Evolutionary conservation across 2,797 vertebrate genomes (phyloP).

Genomic region (Phalloptychus januarius): DNA sequence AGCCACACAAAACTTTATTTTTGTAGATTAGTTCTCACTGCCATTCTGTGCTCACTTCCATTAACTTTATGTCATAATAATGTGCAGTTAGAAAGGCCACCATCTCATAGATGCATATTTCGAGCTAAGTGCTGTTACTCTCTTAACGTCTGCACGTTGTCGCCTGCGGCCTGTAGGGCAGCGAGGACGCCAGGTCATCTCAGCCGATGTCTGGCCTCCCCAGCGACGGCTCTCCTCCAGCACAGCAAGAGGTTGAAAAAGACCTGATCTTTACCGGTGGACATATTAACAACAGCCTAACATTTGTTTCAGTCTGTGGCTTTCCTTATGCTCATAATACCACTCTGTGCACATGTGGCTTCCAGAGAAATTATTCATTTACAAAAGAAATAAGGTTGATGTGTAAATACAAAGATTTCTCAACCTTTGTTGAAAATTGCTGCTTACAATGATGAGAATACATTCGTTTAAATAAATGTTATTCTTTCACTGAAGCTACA

Average conservation of each 20-base stretch:
- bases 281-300: slow-evolving; percentile 70
- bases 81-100: slow-evolving; percentile 3
- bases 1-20: neutral
- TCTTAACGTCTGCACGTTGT: slow-evolving; percentile 68
- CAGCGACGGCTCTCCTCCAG: slow-evolving; percentile 70
- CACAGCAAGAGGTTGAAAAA: slow-evolving; percentile 74
- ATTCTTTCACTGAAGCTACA: slow-evolving; percentile 35
- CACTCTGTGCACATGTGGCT: slow-evolving; percentile 50
- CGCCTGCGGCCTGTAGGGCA: slow-evolving; percentile 76
- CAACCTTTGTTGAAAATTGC: neutral
- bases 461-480: neutral
- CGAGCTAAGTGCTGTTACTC: slow-evolving; percentile 21
- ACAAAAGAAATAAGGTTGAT: neutral
- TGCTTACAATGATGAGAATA: neutral
- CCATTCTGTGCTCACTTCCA: slow-evolving; percentile 5
- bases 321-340: slow-evolving; percentile 30
- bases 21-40: neutral
- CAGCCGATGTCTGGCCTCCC: slow-evolving; percentile 73
- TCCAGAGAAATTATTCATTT: slow-evolving; percentile 1
- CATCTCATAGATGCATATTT: slow-evolving; percentile 14
- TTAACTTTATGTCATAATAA: neutral
- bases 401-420: neutral
- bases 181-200: slow-evolving; percentile 73
- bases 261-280: slow-evolving; percentile 57
- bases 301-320: slow-evolving; percentile 34